Conservation (phyloP, 64 coral and sea anemone species). For the Astreopora myriophthalma region DNA sequence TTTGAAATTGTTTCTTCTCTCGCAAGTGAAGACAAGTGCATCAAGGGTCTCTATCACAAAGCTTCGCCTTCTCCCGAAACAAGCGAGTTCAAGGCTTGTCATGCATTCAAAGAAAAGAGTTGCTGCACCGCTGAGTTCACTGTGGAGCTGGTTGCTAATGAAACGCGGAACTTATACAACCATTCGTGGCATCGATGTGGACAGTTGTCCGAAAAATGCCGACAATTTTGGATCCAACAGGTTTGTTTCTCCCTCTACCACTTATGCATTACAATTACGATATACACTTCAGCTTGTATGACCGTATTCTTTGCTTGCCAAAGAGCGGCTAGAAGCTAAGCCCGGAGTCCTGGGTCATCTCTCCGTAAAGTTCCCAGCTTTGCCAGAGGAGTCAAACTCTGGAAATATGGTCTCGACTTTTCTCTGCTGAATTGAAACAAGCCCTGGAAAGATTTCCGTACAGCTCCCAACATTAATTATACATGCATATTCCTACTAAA, state of each 20-base stretch:
- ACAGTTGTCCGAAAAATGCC: slow-evolving; percentile 23
- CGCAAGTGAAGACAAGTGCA: slow-evolving; percentile 15
- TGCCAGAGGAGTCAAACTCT: no score
- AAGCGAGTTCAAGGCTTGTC: slow-evolving; percentile 2
- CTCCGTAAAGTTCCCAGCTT: no score
- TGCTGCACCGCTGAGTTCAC: slow-evolving; percentile 58
- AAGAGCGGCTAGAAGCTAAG: no score
- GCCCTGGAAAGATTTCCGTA: no score
- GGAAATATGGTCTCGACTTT: no score
- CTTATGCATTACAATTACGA: no score
- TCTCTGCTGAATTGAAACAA: no score
- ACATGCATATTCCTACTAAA: no score
- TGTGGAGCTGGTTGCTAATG: slow-evolving; percentile 6
- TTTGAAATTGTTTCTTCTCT: not conserved
- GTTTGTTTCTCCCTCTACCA: not conserved
- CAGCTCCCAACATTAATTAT: no score
- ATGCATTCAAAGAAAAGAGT: slow-evolving; percentile 1
- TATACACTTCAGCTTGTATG: no score
- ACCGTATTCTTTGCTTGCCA: no score
- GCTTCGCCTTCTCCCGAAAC: slow-evolving; percentile 21
- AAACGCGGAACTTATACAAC: slow-evolving; percentile 54
- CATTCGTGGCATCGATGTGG: slow-evolving; percentile 63
- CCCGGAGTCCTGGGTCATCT: no score
- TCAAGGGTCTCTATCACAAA: slow-evolving; percentile 38
- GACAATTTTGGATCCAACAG: slow-evolving; percentile 57